These are phyloP conservation scores for Leucophenga montana DNA, from an alignment of 2,888 invertebrate genomes.

Conservation along the genomic window DNA sequence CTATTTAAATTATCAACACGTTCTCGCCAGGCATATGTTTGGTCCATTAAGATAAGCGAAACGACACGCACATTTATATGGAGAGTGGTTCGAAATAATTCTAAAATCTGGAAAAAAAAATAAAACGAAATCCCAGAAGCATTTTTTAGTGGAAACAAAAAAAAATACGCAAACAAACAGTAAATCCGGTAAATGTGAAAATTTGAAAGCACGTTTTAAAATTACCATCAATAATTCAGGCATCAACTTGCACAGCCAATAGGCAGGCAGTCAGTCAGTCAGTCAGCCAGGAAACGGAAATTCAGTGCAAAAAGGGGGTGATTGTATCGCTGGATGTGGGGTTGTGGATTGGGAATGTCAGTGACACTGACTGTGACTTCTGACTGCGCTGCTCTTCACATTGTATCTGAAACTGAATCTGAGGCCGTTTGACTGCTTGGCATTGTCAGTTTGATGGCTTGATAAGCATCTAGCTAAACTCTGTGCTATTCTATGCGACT, in stretches of 20 bases:
- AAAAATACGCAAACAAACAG: conserved; percentile 48
- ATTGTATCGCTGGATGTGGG: neutral
- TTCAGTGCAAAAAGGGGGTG: conserved; percentile 28
- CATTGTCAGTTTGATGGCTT: conserved; percentile 59
- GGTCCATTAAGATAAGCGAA: conserved; percentile 66
- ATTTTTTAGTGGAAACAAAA: conserved; percentile 11
- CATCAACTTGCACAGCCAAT: conserved; percentile 21
- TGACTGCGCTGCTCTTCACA: conserved; percentile 39
- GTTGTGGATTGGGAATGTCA: conserved; percentile 48
- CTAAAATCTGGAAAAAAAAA: conserved; percentile 1
- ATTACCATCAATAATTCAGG: conserved; percentile 64
- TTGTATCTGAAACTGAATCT: conserved; percentile 32
- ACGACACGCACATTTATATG: neutral
- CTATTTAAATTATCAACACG: conserved; percentile 69
- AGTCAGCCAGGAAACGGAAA: conserved; percentile 22
- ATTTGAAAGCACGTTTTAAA: conserved; percentile 67
- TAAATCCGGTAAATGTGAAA: conserved; percentile 67
- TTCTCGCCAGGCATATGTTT: conserved; percentile 60
- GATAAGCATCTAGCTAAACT: conserved; percentile 47
- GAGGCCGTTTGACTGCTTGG: conserved; percentile 37
- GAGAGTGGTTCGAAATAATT: neutral
- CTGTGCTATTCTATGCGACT: conserved; percentile 23
- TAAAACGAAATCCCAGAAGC: conserved; percentile 11
- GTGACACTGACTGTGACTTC: conserved; percentile 43
- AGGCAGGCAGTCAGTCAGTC: neutral